Base-by-base conservation (phyloP, 2,797 vertebrate species). In the Megaceryle alcyon region DNA sequence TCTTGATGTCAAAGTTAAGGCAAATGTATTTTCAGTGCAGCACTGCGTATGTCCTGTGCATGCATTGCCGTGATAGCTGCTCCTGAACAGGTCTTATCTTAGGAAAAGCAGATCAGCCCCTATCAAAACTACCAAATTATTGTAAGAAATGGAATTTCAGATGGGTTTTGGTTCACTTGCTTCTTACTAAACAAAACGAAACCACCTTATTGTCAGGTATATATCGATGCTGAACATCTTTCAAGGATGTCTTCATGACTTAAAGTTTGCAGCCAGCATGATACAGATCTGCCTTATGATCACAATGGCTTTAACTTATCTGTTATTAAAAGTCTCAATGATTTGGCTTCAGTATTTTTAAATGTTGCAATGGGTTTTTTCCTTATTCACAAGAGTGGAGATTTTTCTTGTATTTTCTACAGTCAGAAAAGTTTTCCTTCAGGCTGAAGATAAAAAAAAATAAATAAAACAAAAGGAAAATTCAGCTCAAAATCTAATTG, bases 141-240 rank as follows among this genome's bases (percentile, higher is more conserved):
- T 89, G 14, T 60, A 64, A 91, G 64, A 92, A 87, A 68, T 31
- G 51, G 60, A 89, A 68, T 82, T 91, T 85, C 25, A 82, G 49
- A 33, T 87, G 29, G 25, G 9, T 66, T 89, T 87, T 78, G 19
- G 16, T 85, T 94, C 43, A 63, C 4, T 25, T 82, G 15, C 18
- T 73, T 65, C 43, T 49, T 93, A 53, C 41, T 71, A 68, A 86
- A 70, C 6, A 53, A 71, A 76, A 21, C 14, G 49, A 70, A 90
- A 70, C 16, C 57, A 26, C 46, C 16, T 79, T 75, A 56, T 68
- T 69, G 31, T 75, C 44, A 41, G 44, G 9, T 46, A 18, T 77
- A 19, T 51, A 18, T 75, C 9, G 5, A 14, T 63, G 48, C 35
- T 68, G 66, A 86, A 28, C 66, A 53, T 85, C 64, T 77, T 49